phyloP scores from a whole-genome alignment of 2,797 vertebrate genomes.

The Notoglanidium macrostoma region DNA sequence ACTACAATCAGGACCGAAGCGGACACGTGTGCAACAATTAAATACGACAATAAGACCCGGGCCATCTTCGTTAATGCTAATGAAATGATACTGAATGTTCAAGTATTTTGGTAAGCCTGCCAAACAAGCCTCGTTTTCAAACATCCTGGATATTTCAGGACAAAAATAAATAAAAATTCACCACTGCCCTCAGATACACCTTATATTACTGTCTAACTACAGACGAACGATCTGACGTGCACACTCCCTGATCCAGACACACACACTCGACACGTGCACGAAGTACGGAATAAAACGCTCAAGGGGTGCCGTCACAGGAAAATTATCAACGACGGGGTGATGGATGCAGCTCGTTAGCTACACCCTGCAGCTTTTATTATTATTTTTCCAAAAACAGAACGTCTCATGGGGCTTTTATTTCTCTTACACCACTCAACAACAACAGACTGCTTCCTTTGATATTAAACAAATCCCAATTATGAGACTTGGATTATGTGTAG shows the following conservation, averaged over 20 bases:
- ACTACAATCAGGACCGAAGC: background rate
- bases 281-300: too few relatives aligned
- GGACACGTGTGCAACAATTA: background rate
- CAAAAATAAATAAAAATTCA: background rate
- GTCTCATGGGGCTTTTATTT: background rate
- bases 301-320: background rate
- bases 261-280: rapidly evolving
- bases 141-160: background rate
- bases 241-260: background rate
- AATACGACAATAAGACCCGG: too few relatives aligned
- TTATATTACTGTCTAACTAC: background rate
- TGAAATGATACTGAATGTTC: too few relatives aligned
- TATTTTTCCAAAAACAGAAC: background rate
- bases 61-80: background rate
- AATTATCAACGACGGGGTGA: background rate
- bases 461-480: background rate
- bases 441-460: background rate
- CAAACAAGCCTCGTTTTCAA: background rate
- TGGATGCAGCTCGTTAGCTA: background rate
- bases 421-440: background rate
- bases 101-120: too few relatives aligned
- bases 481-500: background rate
- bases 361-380: background rate
- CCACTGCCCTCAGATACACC: background rate
- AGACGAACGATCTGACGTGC: background rate